Evolutionary conservation across 92 coral and sea anemone species (phyloP).

Genomic region (Chrysogorgia sp.): DNA sequence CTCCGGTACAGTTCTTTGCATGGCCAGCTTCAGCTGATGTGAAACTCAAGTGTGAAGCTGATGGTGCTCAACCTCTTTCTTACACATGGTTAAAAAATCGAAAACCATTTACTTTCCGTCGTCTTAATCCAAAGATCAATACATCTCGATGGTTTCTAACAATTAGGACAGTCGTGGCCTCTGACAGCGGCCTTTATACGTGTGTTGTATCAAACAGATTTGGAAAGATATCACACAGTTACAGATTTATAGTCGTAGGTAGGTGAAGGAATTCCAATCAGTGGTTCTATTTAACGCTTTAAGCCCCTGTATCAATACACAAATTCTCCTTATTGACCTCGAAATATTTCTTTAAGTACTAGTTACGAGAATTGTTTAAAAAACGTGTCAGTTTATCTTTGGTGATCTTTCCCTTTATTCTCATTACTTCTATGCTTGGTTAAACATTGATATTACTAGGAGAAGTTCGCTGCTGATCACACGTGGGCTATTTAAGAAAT

Average conservation of each 20-base stretch:
- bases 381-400: no score
- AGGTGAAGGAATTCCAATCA: no score
- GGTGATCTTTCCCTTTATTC: no score
- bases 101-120: constrained; percentile 54
- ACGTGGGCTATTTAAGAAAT: no score
- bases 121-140: constrained; percentile 74
- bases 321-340: no score
- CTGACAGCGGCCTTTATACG: constrained; percentile 56
- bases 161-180: constrained; percentile 22
- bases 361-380: no score
- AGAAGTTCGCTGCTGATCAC: no score
- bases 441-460: no score
- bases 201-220: constrained; percentile 53
- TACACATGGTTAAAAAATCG: constrained; percentile 89
- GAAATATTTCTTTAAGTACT: no score
- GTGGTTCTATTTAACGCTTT: no score
- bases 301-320: no score
- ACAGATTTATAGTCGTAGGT: constrained; percentile 49
- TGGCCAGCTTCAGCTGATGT: constrained; percentile 91
- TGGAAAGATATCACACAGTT: constrained; percentile 37
- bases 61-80: constrained; percentile 76
- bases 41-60: constrained; percentile 73
- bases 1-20: constrained; percentile 54
- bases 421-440: no score
- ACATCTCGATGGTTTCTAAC: constrained; percentile 17